Base-by-base conservation (phyloP, 2,113 vertebrate genomes). In the Columbina picui region DNA sequence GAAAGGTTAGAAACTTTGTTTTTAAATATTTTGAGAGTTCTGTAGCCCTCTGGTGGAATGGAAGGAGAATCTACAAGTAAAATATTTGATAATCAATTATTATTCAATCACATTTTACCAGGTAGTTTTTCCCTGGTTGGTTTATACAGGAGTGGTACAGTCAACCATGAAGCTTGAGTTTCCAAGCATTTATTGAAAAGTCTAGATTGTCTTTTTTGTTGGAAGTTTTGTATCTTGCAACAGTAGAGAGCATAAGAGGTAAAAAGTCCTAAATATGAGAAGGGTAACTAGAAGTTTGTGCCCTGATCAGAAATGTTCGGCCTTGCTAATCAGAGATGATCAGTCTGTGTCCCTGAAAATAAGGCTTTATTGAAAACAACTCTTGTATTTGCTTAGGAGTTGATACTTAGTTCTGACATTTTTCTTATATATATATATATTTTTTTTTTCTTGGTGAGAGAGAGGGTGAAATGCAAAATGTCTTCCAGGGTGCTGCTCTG, bases 21-120 rank as follows among this genome's bases (percentile, higher is more conserved):
- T 92, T 73, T 90, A 22, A 80, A 41, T 65, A 81, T 96, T 97
- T 96, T 74, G 92, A 81, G 78, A 93, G 82, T 96, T 97, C 85
- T 94, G 77, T 97, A 96, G 90, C 87, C 94, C 86, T 94, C 95
- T 98, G 93, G 89, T 97, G 87, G 84, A 97, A 56, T 87, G 21
- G 84, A 71, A 94, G 68, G 76, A 96, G 49, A 94, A 92, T 89
- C 92, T 65, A 45, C 84, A 94, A 87, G 41, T 84, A 43, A 94
- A 94, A 78, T 93, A 77, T 71, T 94, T 92, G 56, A 52, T 88
- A 89, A 88, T 29, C 39, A 38, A 39, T 79, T 91, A 43, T 83
- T 95, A 60, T 56, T 94, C 73, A 86, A 56, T 74, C 43, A 2
- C 32, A 5, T 43, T 95, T 97, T 94, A 89, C 32, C 11, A 25